Conservation (phyloP, 2,797 vertebrate species). For the Chrysocyon brachyurus region DNA sequence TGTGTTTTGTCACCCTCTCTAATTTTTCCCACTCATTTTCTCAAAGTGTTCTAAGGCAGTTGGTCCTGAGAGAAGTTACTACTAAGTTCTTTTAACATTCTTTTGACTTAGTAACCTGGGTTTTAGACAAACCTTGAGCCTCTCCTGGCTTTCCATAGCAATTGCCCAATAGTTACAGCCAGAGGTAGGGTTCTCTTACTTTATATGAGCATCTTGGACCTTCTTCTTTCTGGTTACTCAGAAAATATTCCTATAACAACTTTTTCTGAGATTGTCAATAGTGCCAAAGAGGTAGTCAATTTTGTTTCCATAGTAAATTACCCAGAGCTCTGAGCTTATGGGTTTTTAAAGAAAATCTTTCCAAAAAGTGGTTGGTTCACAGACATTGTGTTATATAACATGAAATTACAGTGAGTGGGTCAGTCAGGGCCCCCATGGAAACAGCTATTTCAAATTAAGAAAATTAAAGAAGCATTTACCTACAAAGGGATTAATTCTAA, state of each 20-base stretch:
- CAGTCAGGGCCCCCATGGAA: background rate
- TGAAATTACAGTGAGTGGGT: background rate
- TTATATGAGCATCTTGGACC: background rate
- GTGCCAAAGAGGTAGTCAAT: background rate
- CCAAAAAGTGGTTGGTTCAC: background rate
- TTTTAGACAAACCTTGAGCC: background rate
- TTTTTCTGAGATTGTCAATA: background rate
- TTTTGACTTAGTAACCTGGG: background rate
- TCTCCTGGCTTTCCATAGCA: background rate
- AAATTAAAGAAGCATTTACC: conserved; percentile 3
- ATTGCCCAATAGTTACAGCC: background rate
- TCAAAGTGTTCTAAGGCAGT: background rate
- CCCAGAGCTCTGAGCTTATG: background rate
- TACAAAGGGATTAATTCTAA: conserved; percentile 29
- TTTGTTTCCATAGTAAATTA: background rate
- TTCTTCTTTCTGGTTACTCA: background rate
- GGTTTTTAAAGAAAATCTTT: background rate
- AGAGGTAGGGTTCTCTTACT: background rate
- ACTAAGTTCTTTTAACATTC: background rate
- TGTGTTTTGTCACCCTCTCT: too few species aligned
- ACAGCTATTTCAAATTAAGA: conserved; percentile 16
- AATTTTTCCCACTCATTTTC: too few species aligned
- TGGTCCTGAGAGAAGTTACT: background rate
- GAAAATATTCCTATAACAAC: background rate
- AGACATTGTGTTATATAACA: background rate